These are phyloP conservation scores for Ciconia maguari DNA, from an alignment of 2,113 vertebrate genomes.

Conservation along the genomic window DNA sequence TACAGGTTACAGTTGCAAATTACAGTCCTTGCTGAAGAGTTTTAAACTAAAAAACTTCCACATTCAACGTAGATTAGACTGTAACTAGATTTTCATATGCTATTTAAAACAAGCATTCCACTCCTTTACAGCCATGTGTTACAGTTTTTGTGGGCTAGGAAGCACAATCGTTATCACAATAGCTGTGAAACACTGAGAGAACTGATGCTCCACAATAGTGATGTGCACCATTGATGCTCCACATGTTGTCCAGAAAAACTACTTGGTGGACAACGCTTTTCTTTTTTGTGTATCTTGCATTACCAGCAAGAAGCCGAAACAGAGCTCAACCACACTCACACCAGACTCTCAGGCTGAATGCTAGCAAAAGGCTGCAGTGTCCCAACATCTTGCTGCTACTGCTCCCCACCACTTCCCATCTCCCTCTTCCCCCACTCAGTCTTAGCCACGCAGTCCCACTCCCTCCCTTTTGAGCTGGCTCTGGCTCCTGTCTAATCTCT, in stretches of 20 bases:
- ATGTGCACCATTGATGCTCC: neutral
- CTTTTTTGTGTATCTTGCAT: neutral
- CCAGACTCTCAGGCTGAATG: neutral
- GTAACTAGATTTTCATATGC: neutral
- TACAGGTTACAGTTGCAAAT: neutral
- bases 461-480: neutral
- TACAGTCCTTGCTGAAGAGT: neutral
- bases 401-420: neutral
- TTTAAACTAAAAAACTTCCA: neutral
- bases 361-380: neutral
- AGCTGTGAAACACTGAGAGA: neutral
- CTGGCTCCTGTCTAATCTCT: neutral
- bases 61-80: neutral
- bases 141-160: neutral
- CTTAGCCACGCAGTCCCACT: neutral
- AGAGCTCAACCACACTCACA: neutral
- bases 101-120: neutral
- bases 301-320: neutral
- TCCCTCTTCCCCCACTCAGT: neutral
- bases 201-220: accelerated
- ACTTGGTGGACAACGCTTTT: neutral
- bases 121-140: neutral
- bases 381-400: neutral
- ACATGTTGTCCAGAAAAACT: neutral
- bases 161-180: neutral